Evolutionary conservation across 2,797 vertebrate species (phyloP), one percentile per base, ranked within the genome.

Genomic region (Melanogrammus aeglefinus): DNA sequence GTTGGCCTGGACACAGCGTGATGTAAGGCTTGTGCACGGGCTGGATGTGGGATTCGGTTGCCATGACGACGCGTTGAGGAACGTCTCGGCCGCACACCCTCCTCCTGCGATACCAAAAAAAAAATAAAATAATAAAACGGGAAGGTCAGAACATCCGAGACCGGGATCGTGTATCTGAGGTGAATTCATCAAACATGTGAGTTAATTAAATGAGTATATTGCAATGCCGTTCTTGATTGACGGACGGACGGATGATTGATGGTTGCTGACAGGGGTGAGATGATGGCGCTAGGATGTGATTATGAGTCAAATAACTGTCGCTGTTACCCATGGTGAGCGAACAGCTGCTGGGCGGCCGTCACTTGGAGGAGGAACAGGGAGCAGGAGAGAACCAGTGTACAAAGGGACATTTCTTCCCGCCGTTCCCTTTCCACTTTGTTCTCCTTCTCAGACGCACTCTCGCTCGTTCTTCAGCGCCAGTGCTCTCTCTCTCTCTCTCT

Each of bases 1-100:
- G 94, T 29, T 96, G 93, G n/a, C 94, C 96, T 0, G 91, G 94
- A 81, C 97, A 99, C 87, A 94, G 85, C 84, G 97, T 97, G 90
- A 99, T 96, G 92, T 96, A 96, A 78, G 97, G 97, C 89, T 94
- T 96, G 92, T 99, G 95, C 41, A 97, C 85, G 0, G 96, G 95
- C 86, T 96, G 96, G 79, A 96, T 75, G 2, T 94, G 96, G 0
- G 97, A 96, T 90, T 97, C 93, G 0, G 94, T 85, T 79, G 86
- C 81, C 27, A 85, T 77, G 16, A 85, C 85, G 2, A 93, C 81
- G 31, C 70, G 85, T 78, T 77, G 78, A 63, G 77, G 87, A 0
- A 69, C 75, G 16, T 83, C 81, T 0, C 72, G 5, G 0, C 92
- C 86, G 3, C 97, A 99, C 29, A 93, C 94, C 80, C 96, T 94